Base-by-base conservation (phyloP, 1,140 invertebrate species). In the Megalopta genalis region DNA sequence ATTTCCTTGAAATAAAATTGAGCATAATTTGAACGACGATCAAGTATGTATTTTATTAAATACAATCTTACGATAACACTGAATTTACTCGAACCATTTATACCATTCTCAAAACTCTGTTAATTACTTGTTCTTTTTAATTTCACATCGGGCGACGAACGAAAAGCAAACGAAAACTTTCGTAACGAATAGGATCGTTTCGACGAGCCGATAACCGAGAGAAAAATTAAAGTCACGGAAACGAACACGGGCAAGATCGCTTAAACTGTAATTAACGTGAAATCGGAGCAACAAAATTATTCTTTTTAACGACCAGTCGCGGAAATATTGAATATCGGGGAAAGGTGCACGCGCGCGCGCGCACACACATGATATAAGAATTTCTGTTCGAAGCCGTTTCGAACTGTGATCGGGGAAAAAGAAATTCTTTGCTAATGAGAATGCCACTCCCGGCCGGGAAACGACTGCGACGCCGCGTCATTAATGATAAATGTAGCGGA, bases 401-500 rank as follows among this genome's bases (percentile, higher is more conserved):
- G 54, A 9, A 27, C 25, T 32, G 14, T 1, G 60, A 5, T 32
- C 14, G 25, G 42, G 25, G 16, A 62, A 25, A 62, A 27, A n/a
- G n/a, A n/a, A 7, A 62, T 62, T 62, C 25, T 62, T 62, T 18
- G 25, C 25, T 62, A 62, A 62, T 62, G 60, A 62, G 60, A 62
- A 27, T 27, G 25, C 25, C 25, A 27, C 60, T 62, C 27, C 25
- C 60, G 14, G 6, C 32, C 60, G 60, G 60, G 60, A 27, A 62
- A 62, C 25, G 25, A 62, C 60, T 32, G 60, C 60, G 18, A 6
- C 60, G 25, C 25, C 16, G 60, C 60, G 60, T 32, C 60, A 32
- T 62, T 62, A 62, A 62, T 62, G 60, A 62, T 62, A 62, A 62
- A 62, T 62, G 60, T 62, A 62, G 60, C 60, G 25, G n/a, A 16